Conservation (phyloP, 2,113 vertebrate species). For the Salvelinus fontinalis region DNA sequence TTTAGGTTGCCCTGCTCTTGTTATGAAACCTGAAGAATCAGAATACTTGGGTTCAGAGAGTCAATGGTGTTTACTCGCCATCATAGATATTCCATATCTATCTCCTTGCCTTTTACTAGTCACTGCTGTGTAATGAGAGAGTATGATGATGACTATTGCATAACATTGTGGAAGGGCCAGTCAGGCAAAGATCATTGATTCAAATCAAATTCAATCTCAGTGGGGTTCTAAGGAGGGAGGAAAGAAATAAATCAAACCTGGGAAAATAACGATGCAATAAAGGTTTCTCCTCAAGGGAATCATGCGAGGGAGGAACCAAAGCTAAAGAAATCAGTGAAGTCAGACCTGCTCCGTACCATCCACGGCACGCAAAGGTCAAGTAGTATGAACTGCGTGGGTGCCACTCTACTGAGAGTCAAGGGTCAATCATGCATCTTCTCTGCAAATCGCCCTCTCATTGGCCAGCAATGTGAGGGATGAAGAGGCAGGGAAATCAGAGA, state of each 20-base stretch:
- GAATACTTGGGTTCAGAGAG: too few relatives aligned
- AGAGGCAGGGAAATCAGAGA: slow-evolving; percentile 52
- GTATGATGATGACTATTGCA: neutral
- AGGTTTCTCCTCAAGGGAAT: slow-evolving; percentile 10
- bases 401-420: slow-evolving; percentile 41
- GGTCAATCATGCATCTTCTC: slow-evolving; percentile 23
- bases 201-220: slow-evolving; percentile 2
- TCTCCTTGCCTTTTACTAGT: neutral
- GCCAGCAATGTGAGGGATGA: slow-evolving; percentile 50
- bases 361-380: slow-evolving; percentile 36
- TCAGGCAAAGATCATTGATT: neutral
- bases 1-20: neutral
- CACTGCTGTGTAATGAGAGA: neutral
- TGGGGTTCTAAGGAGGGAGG: neutral
- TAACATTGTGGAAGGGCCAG: neutral
- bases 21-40: neutral
- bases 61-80: slow-evolving; percentile 3
- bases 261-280: slow-evolving; percentile 16
- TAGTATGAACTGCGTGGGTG: slow-evolving; percentile 46
- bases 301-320: neutral
- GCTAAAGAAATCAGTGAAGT: slow-evolving; percentile 31
- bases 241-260: slow-evolving; percentile 9
- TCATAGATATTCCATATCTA: neutral
- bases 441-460: slow-evolving; percentile 44
- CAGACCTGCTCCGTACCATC: slow-evolving; percentile 43